Percentiles rank a stretch among this genome's conserved stretches.
Evolutionary conservation across 2,113 vertebrate genomes (phyloP).

Genomic region (Shinisaurus crocodilurus): DNA sequence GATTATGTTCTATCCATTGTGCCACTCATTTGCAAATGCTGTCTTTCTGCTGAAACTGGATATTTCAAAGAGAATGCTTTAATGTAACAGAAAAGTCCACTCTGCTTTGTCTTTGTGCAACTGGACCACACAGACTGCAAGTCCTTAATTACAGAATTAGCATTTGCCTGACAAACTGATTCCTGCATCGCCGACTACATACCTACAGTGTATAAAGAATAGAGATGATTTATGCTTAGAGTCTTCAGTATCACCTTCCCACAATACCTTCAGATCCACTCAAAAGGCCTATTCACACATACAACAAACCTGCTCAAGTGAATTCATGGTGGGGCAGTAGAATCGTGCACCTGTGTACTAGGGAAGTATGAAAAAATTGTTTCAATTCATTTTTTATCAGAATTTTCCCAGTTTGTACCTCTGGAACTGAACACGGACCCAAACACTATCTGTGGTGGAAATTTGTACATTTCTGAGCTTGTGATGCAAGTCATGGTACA

Average conservation of each 20-base stretch:
- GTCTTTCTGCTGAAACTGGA: not conserved
- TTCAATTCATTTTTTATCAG: too few relatives aligned
- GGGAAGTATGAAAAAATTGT: too few relatives aligned
- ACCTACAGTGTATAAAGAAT: not conserved
- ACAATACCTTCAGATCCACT: not conserved
- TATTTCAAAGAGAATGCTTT: not conserved
- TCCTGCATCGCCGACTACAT: not conserved
- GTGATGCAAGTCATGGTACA: too few relatives aligned
- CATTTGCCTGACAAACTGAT: constrained; percentile 3
- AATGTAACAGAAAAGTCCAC: not conserved
- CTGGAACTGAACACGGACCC: too few relatives aligned
- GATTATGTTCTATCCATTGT: not conserved
- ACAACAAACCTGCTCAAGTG: not conserved
- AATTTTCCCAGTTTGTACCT: too few relatives aligned
- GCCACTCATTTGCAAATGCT: not conserved
- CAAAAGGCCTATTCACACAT: not conserved
- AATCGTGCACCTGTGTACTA: not conserved
- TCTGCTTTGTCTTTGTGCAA: not conserved
- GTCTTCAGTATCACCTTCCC: too few relatives aligned
- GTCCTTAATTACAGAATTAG: not conserved
- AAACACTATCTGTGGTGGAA: too few relatives aligned
- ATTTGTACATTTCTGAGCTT: too few relatives aligned
- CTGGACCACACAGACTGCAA: not conserved
- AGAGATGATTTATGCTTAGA: not conserved
- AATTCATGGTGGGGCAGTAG: not conserved